A percentile compares a stretch with the other conserved stretches of the same genome.
phyloP scores from a whole-genome alignment of 2,888 invertebrate genomes.

The Standfussiana lucernea region DNA sequence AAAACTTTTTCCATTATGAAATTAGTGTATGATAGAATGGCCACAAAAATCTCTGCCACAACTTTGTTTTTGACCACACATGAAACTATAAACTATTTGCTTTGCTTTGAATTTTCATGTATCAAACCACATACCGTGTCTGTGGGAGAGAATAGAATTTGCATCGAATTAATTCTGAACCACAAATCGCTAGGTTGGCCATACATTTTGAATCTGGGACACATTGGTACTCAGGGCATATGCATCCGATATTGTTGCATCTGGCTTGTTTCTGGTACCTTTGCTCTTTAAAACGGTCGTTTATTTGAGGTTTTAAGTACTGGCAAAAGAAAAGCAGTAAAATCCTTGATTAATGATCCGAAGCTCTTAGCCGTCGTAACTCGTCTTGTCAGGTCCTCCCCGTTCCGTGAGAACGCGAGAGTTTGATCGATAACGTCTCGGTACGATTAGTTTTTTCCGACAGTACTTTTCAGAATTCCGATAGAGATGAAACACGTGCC shows the following conservation, averaged over 20 bases:
- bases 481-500: constrained; percentile 53
- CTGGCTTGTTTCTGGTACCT: constrained; percentile 17
- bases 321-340: background rate
- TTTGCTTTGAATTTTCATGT: constrained; percentile 36
- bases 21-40: background rate
- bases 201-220: constrained; percentile 55
- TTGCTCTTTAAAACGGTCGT: background rate
- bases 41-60: background rate
- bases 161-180: constrained; percentile 55
- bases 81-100: constrained; percentile 24
- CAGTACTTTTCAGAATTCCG: constrained; percentile 43
- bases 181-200: constrained; percentile 56
- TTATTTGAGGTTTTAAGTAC: background rate
- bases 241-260: constrained; percentile 52
- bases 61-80: constrained; percentile 6
- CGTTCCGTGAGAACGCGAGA: constrained; percentile 24
- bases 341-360: constrained; percentile 22
- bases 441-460: constrained; percentile 40
- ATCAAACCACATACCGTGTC: constrained; percentile 22
- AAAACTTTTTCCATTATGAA: background rate
- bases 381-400: constrained; percentile 2
- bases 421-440: constrained; percentile 45
- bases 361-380: constrained; percentile 10
- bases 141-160: constrained; percentile 41
- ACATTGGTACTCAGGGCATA: constrained; percentile 58